phyloP scores from a whole-genome alignment of 2,888 invertebrate species.

The Andricus quercusramuli region DNA sequence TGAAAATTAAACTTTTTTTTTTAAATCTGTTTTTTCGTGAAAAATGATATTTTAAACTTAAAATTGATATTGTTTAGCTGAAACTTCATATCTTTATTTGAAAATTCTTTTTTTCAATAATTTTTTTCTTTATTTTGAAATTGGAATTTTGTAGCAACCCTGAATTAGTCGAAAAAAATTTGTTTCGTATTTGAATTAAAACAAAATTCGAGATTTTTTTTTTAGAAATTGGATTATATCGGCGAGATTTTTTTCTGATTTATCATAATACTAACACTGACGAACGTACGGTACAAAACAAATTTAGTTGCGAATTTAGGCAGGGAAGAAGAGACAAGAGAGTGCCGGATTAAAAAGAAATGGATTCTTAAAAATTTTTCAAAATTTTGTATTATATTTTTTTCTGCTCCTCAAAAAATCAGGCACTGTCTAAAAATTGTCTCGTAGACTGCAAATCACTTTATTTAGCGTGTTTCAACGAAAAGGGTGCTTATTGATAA shows the following conservation, averaged over 20 bases:
- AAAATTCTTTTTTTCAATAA: too few species aligned
- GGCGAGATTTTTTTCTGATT: neutral
- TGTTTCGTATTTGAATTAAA: too few species aligned
- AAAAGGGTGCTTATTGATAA: constrained; percentile 9
- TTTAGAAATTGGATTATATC: neutral
- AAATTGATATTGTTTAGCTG: too few species aligned
- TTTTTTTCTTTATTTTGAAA: too few species aligned
- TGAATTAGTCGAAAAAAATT: too few species aligned
- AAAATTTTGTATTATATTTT: too few species aligned
- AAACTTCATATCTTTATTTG: too few species aligned
- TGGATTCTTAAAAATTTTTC: neutral
- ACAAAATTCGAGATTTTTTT: too few species aligned
- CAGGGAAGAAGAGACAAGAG: neutral
- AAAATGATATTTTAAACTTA: too few species aligned
- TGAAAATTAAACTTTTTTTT: too few species aligned
- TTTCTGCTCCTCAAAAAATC: neutral
- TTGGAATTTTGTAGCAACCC: too few species aligned
- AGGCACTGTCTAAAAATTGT: neutral
- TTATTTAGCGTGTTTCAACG: constrained; percentile 4
- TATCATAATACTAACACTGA: neutral
- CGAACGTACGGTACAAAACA: neutral
- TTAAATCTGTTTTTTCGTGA: too few species aligned
- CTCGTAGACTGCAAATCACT: neutral
- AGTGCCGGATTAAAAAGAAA: neutral
- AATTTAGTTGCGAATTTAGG: neutral